Base-by-base conservation (phyloP, 2,888 invertebrate species). In the Meliscaeva auricollis region DNA sequence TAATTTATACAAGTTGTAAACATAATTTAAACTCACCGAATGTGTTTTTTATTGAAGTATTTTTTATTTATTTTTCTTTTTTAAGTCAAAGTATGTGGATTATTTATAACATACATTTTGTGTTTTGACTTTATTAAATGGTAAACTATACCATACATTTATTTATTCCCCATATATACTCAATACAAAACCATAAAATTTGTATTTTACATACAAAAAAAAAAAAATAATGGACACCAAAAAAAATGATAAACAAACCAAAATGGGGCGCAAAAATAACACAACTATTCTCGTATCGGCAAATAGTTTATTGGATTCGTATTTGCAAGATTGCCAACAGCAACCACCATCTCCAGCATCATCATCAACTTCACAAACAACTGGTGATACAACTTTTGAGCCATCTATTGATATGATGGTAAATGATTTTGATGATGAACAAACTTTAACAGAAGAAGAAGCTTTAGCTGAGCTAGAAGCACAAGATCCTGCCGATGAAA, bases 341-440 rank as follows among this genome's bases (percentile, higher is more conserved):
- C 83, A 88, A 56, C 89, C 89, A 13, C 87, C 89, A 56, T 91
- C 91, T 15, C 91, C 91, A 5, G 89, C 90, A 5, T 90, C 91
- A 3, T 91, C 91, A 2, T 87, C 89, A 20, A 81, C 88, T 15
- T 88, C 88, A 9, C 88, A 88, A 44, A 87, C 87, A 0, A 88
- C 87, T 9, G 88, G 88, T 9, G 92, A 92, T 87, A 89, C 93
- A 89, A 93, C 96, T 90, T 98, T 98, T 94, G 98, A 98, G 92
- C 98, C 98, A 87, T 95, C 97, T 87, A 96, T 97, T 91, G 98
- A 98, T 92, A 98, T 98, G 98, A 96, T 98, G 94, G 96, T 98
- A 87, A 97, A 98, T 94, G 98, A 98, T 93, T 98, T 97, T 93
- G 99, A 99, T 92, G 98, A 99, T 93, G 99, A 99, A 92, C 95